Evolutionary conservation across 1,140 invertebrate genomes (phyloP), one percentile per base, ranked within the genome.

Genomic region (Platyscapa corneri): DNA sequence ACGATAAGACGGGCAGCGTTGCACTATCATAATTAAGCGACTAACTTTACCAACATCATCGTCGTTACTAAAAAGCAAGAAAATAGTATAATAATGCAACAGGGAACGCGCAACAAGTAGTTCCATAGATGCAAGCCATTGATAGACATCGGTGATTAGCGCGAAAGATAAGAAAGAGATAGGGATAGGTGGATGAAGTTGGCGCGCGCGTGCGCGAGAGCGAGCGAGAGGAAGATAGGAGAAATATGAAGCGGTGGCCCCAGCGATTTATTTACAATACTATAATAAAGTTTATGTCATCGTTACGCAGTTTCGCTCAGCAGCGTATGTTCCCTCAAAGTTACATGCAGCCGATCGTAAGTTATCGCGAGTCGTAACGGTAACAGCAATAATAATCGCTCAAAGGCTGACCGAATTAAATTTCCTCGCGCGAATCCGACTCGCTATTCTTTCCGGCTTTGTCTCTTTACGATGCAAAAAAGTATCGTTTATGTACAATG

Each of bases 311-410:
- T 82, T 56, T n/a, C 10, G 32, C 74, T 32, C 46, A 37, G 42
- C 74, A 82, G 70, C 14, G 32, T 32, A 37, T 81, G 27, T 12
- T 49, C 7, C 27, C 16, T 14, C 42, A 49, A 20, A 72, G 30
- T 53, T 37, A 46, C n/a, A 72, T 82, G 30, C 0, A 49, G 42
- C n/a, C 16, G 39, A 49, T 49, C n/a, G 39, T 46, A 75, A 76
- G 46, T 76, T 46, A 65, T 82, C 42, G 20, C 7, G 16, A n/a
- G 70, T 65, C 46, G 67, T 64, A 23, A 49, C 53, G 34, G 49
- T 83, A 76, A 76, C 56, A n/a, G 74, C 46, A 76, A 67, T 83
- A 77, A 77, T 77, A 77, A 83, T 77, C 10, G n/a, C 42, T 83
- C 42, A 56, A 18, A 7, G 16, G 32, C 3, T 32, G 16, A 10